Evolutionary conservation across 2,113 vertebrate species (phyloP).

Genomic region (Nothoprocta pentlandii): DNA sequence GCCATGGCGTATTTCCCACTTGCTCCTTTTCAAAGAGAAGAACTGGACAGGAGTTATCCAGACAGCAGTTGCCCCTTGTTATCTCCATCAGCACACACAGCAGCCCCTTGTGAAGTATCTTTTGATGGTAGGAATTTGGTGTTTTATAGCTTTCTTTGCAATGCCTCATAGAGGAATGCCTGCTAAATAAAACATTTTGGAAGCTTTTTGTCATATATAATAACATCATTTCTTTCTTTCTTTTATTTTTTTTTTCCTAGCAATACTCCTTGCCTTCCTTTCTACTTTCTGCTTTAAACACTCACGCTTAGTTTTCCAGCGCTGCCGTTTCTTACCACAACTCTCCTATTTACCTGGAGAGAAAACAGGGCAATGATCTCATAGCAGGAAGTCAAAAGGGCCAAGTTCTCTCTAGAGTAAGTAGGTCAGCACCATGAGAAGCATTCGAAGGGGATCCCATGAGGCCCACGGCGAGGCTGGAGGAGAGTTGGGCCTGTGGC

Average conservation of each 20-base stretch:
- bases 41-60: not conserved
- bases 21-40: not conserved
- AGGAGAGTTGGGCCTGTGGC: not conserved
- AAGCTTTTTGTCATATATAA: not conserved
- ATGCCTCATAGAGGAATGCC: not conserved
- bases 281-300: conserved; percentile 2
- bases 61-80: not conserved
- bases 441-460: not conserved
- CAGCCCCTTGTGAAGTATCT: not conserved
- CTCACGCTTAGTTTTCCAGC: not conserved
- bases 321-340: not conserved
- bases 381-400: conserved; percentile 9
- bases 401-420: not conserved
- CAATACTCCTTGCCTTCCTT: not conserved
- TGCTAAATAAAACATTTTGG: not conserved
- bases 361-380: conserved; percentile 51
- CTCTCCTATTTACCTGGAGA: not conserved
- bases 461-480: fast-evolving
- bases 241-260: not conserved
- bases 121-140: not conserved
- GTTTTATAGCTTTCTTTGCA: not conserved
- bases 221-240: not conserved
- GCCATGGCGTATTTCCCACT: not conserved
- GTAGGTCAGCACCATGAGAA: not conserved
- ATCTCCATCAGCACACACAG: not conserved